Evolutionary conservation across 2,888 invertebrate species (phyloP).

Genomic region (Polydrusus cervinus): DNA sequence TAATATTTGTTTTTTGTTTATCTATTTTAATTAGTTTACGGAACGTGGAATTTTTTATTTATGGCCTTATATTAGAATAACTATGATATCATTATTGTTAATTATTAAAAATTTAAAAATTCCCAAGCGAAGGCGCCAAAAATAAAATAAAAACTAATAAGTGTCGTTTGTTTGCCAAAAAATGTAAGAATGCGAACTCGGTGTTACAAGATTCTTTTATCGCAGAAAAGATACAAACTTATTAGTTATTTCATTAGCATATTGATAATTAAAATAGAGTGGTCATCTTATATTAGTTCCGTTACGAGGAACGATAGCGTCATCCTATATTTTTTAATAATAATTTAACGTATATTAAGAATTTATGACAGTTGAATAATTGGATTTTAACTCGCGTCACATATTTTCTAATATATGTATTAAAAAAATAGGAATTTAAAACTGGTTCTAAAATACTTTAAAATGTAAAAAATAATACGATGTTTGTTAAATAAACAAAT

Average conservation of each 20-base stretch:
- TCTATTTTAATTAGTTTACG: background rate
- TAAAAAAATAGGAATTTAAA: too few species aligned
- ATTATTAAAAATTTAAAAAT: background rate
- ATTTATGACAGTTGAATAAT: background rate
- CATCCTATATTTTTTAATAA: background rate
- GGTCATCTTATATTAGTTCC: slow-evolving; percentile 1
- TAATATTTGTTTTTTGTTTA: background rate
- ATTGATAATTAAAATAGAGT: background rate
- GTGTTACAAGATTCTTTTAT: background rate
- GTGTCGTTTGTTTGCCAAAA: slow-evolving; percentile 2
- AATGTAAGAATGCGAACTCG: slow-evolving; percentile 3
- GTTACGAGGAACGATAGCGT: background rate
- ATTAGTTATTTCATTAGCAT: background rate
- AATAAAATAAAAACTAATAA: slow-evolving; percentile 16
- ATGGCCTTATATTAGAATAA: background rate
- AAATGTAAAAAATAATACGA: too few species aligned
- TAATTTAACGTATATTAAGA: background rate
- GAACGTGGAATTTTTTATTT: background rate
- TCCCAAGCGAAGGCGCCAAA: slow-evolving; percentile 18
- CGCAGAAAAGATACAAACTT: background rate
- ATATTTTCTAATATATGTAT: too few species aligned
- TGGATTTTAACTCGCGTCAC: background rate
- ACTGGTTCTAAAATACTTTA: too few species aligned
- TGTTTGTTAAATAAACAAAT: too few species aligned
- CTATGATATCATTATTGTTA: slow-evolving; percentile 3